A percentile compares a stretch with the other conserved stretches of the same genome.
phyloP scores from a whole-genome alignment of 1,140 invertebrate species.

The Sarcophaga peregrina region DNA sequence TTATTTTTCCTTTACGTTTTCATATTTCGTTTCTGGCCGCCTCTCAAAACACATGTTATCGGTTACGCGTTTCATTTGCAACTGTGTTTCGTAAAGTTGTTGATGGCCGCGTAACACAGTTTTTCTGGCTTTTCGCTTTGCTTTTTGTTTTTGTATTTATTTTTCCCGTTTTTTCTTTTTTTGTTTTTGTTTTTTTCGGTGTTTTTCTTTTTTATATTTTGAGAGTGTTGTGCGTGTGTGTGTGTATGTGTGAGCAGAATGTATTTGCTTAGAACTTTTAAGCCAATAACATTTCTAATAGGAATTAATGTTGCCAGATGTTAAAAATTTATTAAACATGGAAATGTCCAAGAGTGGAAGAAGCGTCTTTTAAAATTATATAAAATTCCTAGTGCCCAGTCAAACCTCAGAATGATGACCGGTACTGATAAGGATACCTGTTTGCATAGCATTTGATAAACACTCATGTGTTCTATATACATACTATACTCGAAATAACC shows the following conservation, averaged over 20 bases:
- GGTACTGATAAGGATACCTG: no score
- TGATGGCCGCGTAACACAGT: not conserved
- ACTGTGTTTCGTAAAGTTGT: not conserved
- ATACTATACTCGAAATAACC: no score
- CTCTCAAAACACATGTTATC: not conserved
- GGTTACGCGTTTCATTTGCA: constrained; percentile 21
- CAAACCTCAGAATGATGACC: no score
- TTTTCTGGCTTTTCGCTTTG: not conserved
- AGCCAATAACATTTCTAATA: not conserved
- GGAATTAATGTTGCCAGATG: no score
- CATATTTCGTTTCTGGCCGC: not conserved
- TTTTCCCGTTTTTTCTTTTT: not conserved
- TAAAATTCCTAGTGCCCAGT: no score
- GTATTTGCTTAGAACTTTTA: not conserved
- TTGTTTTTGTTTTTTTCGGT: not conserved
- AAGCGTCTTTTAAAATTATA: no score
- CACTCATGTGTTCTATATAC: no score
- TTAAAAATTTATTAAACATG: no score
- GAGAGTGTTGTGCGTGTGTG: not conserved
- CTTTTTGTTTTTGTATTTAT: not conserved
- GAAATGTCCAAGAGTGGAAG: no score
- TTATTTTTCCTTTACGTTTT: not conserved
- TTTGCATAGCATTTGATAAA: no score
- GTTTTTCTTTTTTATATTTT: not conserved
- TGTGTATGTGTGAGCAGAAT: not conserved